Percentiles rank a stretch among this genome's conserved stretches.
Conservation (phyloP, 2,888 invertebrate genomes). For the Geophilus truncorum region DNA sequence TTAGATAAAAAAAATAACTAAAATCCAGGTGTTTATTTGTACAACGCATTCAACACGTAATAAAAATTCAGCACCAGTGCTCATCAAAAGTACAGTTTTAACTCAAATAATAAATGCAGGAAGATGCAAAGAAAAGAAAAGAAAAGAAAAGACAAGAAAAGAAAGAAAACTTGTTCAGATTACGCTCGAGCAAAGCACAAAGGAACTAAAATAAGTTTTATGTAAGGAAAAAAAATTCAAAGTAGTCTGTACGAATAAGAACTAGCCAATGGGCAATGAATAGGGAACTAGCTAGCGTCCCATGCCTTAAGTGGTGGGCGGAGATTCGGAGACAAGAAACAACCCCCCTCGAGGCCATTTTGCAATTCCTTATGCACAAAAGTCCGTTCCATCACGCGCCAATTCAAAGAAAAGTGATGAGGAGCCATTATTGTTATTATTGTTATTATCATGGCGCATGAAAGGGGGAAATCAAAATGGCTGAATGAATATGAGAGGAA, state of each 20-base stretch:
- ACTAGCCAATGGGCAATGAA: constrained; percentile 11
- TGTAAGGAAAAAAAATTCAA: neutral
- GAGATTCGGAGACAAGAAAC: neutral
- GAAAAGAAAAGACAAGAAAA: too few relatives aligned
- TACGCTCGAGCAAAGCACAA: neutral
- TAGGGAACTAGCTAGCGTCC: constrained; percentile 9
- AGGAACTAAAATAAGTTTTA: neutral
- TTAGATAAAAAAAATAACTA: neutral
- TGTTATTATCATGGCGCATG: neutral
- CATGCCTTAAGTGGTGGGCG: constrained; percentile 3
- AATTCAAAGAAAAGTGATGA: constrained; percentile 13
- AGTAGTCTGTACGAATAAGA: neutral
- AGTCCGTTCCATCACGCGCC: neutral
- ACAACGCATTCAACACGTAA: neutral
- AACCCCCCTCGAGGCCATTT: neutral
- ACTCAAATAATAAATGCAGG: neutral
- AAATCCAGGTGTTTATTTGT: neutral
- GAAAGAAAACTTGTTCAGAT: neutral
- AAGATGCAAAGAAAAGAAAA: too few relatives aligned
- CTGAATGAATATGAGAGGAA: neutral
- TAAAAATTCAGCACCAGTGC: neutral
- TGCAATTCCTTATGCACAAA: constrained; percentile 16
- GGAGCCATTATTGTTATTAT: constrained; percentile 7
- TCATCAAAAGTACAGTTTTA: neutral
- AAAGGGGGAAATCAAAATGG: neutral